Percentiles rank a stretch among this genome's conserved stretches.
Conservation (phyloP, 2,113 vertebrate species). For the Acanthochromis polyacanthus region DNA sequence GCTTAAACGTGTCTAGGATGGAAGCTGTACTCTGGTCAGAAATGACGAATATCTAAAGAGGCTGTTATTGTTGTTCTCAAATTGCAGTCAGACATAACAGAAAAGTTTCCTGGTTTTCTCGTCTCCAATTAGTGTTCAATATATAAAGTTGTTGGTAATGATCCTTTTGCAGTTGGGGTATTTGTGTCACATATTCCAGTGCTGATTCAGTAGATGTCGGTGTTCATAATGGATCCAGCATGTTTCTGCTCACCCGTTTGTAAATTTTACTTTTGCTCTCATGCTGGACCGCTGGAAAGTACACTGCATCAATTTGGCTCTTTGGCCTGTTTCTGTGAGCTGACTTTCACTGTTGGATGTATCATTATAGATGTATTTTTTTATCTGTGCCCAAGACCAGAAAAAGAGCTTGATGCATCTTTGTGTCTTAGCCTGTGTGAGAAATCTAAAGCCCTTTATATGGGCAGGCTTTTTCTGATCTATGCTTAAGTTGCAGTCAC, state of each 20-base stretch:
- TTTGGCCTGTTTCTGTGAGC: conserved; percentile 14
- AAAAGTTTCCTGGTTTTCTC: conserved; percentile 11
- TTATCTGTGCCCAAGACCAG: background rate
- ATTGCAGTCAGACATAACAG: conserved; percentile 14
- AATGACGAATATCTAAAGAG: conserved; percentile 34
- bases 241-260: conserved; percentile 17
- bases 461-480: conserved; percentile 37
- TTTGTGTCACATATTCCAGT: background rate
- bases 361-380: conserved; percentile 9
- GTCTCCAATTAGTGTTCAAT: background rate
- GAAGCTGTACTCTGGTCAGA: conserved; percentile 62
- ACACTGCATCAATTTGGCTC: conserved; percentile 8
- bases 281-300: conserved; percentile 42
- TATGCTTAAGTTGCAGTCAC: conserved; percentile 45
- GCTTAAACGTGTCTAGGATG: conserved; percentile 74
- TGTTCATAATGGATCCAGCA: conserved; percentile 10
- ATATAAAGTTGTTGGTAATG: conserved; percentile 1
- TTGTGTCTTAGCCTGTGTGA: conserved; percentile 6
- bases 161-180: conserved; percentile 23
- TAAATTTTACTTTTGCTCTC: conserved; percentile 12
- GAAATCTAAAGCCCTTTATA: conserved; percentile 18
- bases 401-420: background rate
- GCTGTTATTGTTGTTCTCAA: conserved; percentile 34
- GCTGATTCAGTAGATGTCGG: background rate
- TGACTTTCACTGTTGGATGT: background rate